These are phyloP conservation scores for Centropristis striata DNA, from an alignment of 2,113 vertebrate species.

Conservation along the genomic window DNA sequence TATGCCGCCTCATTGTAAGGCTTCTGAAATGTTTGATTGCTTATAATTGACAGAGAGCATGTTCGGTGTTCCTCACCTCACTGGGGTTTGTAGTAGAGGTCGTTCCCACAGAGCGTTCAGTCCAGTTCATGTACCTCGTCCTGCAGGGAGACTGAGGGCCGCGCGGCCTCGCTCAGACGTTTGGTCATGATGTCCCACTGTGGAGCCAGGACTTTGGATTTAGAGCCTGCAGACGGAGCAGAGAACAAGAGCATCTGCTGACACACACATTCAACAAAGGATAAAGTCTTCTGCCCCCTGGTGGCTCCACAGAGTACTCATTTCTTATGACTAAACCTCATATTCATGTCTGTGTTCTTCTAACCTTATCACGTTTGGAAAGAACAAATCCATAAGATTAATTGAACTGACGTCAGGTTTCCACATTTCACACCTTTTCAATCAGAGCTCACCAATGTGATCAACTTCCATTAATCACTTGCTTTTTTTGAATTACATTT, in stretches of 20 bases:
- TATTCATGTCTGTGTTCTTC: not conserved
- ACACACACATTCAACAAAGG: not conserved
- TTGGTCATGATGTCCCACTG: constrained; percentile 98
- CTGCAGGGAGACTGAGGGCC: constrained; percentile 90
- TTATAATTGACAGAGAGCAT: no score
- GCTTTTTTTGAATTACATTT: no score
- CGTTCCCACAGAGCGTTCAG: constrained; percentile 87
- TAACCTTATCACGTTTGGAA: not conserved
- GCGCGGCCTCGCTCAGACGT: constrained; percentile 89
- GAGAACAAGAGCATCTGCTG: constrained; percentile 17
- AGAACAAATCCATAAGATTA: not conserved
- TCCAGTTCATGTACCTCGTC: constrained; percentile 94
- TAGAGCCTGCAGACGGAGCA: constrained; percentile 86
- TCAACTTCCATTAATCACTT: not conserved
- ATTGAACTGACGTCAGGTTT: not conserved
- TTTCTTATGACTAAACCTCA: not conserved
- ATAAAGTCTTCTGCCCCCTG: constrained; percentile 57
- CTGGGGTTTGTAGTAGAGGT: constrained; percentile 87
- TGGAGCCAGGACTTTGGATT: constrained; percentile 91
- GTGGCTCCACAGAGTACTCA: constrained; percentile 31
- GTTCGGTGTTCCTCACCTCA: constrained; percentile 74
- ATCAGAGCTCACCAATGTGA: not conserved
- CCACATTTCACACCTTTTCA: not conserved
- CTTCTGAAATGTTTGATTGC: no score
- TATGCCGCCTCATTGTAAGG: not conserved